Percentiles rank a stretch among this genome's conserved stretches.
phyloP scores from a whole-genome alignment of 2,888 invertebrate species.

The Caenorhabditis parvicauda region DNA sequence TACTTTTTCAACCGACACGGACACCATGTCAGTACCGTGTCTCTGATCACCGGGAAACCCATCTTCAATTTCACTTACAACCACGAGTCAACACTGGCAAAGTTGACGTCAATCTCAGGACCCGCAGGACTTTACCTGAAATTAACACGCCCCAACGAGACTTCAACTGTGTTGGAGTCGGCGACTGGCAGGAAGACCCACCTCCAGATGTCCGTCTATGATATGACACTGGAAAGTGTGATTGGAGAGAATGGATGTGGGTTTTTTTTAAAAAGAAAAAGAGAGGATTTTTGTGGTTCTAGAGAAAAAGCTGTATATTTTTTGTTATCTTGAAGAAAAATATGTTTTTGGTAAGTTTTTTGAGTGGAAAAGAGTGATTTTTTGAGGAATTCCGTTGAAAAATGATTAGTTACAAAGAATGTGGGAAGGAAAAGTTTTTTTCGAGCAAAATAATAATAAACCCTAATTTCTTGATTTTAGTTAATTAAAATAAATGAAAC shows the following conservation, averaged over 20 bases:
- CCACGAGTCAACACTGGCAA: constrained; percentile 86
- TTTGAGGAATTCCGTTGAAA: no score
- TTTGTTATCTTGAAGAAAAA: no score
- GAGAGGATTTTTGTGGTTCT: no score
- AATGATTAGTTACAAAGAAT: no score
- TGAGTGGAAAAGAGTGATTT: no score
- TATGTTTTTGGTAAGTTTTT: no score
- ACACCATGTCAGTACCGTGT: constrained; percentile 77
- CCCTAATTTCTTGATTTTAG: no score
- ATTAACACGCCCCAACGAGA: constrained; percentile 26
- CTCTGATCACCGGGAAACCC: constrained; percentile 82
- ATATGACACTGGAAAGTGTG: constrained; percentile 26
- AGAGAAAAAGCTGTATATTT: no score
- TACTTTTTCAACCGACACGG: constrained; percentile 73
- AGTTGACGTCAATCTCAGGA: constrained; percentile 87
- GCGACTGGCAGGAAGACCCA: constrained; percentile 21
- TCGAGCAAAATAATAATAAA: no score
- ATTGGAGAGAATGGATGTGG: not conserved
- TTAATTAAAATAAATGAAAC: no score
- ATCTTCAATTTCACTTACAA: constrained; percentile 93
- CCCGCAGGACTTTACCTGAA: constrained; percentile 80
- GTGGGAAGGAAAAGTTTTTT: no score
- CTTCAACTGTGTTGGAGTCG: constrained; percentile 21
- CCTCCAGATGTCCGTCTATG: constrained; percentile 22
- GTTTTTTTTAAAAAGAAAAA: no score